Evolutionary conservation across 2,888 invertebrate genomes (phyloP).

Genomic region (Dicranocentrus wangi): DNA sequence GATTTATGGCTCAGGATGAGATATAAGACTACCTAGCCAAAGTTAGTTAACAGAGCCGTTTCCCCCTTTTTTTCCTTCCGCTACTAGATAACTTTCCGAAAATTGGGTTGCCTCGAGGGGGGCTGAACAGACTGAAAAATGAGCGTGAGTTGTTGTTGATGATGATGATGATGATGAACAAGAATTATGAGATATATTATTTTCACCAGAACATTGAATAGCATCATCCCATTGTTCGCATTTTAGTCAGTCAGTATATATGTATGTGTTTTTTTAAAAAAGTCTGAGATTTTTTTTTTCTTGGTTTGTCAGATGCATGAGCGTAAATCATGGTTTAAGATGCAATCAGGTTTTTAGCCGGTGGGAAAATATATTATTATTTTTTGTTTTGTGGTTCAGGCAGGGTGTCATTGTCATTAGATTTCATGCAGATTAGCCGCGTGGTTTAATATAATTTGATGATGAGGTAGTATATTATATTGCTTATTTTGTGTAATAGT

Average conservation of each 20-base stretch:
- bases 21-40: not conserved
- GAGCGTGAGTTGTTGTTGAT: no score
- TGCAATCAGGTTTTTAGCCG: not conserved
- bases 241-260: not conserved
- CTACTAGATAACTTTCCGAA: constrained; percentile 12
- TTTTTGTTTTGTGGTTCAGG: no score
- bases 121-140: constrained; percentile 14
- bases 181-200: no score
- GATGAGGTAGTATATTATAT: constrained; percentile 4
- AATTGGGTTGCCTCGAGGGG: constrained; percentile 2
- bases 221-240: not conserved
- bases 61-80: constrained; percentile 2
- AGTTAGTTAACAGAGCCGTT: not conserved
- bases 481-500: not conserved
- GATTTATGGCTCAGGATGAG: constrained; percentile 32
- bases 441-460: constrained; percentile 39
- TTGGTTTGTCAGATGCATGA: not conserved
- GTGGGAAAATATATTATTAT: not conserved
- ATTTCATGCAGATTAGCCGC: constrained; percentile 32
- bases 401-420: constrained; percentile 23
- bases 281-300: not conserved
- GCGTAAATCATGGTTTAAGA: constrained; percentile 25
- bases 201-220: no score
- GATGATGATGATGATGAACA: no score
- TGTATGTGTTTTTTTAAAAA: not conserved